phyloP scores from a whole-genome alignment of 2,113 vertebrate species.

The Psilopsiagon aymara region DNA sequence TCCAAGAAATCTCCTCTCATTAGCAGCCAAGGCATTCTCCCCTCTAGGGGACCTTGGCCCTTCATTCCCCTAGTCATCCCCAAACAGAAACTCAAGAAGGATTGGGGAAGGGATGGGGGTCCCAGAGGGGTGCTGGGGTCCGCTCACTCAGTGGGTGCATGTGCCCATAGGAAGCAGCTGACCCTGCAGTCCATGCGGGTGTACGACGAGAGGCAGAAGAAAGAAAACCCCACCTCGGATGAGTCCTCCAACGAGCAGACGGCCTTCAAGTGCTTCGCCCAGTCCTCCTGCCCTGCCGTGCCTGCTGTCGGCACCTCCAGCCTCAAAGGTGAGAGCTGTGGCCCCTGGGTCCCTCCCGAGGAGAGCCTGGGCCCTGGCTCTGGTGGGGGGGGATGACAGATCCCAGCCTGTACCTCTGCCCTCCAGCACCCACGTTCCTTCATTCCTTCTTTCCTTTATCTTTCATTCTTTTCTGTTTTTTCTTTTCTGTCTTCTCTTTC shows the following conservation, averaged over 20 bases:
- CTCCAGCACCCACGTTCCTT: background rate
- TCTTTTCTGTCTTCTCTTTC: background rate
- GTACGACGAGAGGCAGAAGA: conserved; percentile 95
- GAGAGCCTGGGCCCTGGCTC: background rate
- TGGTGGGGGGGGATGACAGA: no score
- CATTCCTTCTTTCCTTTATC: background rate
- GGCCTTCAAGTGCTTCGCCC: conserved; percentile 90
- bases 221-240: conserved; percentile 91
- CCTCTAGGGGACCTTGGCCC: background rate
- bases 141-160: background rate
- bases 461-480: no score
- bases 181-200: conserved; percentile 95
- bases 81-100: rapidly evolving
- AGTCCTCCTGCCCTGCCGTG: conserved; percentile 88
- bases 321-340: conserved; percentile 86
- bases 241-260: conserved; percentile 95
- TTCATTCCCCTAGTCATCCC: background rate
- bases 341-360: background rate
- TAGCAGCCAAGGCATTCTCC: conserved; percentile 11
- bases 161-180: conserved; percentile 89
- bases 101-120: background rate
- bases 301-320: conserved; percentile 89
- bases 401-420: background rate
- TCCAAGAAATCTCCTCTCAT: conserved; percentile 34
- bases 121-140: background rate